Base-by-base conservation (phyloP, 2,888 invertebrate species). In the Eupithecia abbreviata region DNA sequence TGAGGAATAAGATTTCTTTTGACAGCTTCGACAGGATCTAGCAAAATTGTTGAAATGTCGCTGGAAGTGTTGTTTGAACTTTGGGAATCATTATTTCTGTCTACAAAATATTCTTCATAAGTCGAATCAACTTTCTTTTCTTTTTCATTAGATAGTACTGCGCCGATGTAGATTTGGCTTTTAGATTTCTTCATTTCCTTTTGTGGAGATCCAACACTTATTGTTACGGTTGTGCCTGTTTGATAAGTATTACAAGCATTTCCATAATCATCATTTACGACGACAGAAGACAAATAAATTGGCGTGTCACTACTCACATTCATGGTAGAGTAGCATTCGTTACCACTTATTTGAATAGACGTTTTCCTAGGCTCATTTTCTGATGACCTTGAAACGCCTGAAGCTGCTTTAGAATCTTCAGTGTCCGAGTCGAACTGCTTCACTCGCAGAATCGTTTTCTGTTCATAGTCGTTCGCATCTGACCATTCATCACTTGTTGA, bases 21-120 rank as follows among this genome's bases (percentile, higher is more conserved):
- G 4, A 97, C 97, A 18, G 97, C 97, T 95, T 97, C 97, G 10
- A 97, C 97, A 0, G 97, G 97, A 91, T 97, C 96, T 81, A 95
- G 95, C 65, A 97, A 87, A 80, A 97, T 95, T 80, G 96, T 95
- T 72, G 95, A 91, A 68, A 97, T 90, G 82, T 96, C 96, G 45
- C 84, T 81, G 42, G 78, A 79, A 75, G 82, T 83, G 67, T 82
- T 87, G 12, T 74, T 81, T 82, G 68, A 81, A 79, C 68, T 79
- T 69, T 82, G 83, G 81, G 76, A 79, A 78, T 78, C 83, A 67
- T 84, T 87, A 65, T 83, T 85, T 79, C 80, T 87, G 69, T 92
- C 91, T 72, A 87, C 86, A 79, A 85, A 92, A 85, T 92, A 94
- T 84, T 95, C 94, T 87, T 95, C 95, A 81, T 94, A 94, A 4